phyloP scores from a whole-genome alignment of 2,888 invertebrate species.

The Rhogogaster chlorosoma region DNA sequence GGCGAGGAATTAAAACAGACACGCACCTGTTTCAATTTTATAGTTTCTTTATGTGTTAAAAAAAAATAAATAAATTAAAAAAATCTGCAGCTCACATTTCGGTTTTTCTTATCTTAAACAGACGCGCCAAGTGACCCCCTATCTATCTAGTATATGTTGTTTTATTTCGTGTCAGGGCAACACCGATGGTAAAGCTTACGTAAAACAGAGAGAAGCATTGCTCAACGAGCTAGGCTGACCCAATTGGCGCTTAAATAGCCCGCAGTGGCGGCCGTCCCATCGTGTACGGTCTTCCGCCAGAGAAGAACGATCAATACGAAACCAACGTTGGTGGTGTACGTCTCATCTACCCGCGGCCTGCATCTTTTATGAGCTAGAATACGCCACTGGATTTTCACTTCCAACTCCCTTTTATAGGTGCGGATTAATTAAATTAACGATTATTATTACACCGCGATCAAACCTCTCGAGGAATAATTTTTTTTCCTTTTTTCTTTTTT shows the following conservation, averaged over 20 bases:
- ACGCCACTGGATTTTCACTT: background rate
- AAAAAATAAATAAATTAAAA: background rate
- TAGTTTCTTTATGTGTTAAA: too few relatives aligned
- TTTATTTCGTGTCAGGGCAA: conserved; percentile 26
- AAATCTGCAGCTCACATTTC: background rate
- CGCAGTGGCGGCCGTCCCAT: conserved; percentile 60
- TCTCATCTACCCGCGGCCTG: background rate
- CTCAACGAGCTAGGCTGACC: conserved; percentile 62
- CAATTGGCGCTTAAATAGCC: conserved; percentile 68
- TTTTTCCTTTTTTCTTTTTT: background rate
- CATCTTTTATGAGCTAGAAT: conserved; percentile 6
- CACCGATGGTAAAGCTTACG: background rate
- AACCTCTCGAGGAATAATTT: background rate
- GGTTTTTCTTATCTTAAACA: background rate
- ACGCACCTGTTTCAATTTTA: too few relatives aligned
- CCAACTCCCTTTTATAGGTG: background rate
- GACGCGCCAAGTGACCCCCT: background rate
- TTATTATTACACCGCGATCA: background rate
- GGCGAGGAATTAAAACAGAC: too few relatives aligned
- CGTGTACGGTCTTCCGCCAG: conserved; percentile 12
- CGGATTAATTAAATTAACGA: background rate
- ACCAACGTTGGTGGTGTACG: background rate
- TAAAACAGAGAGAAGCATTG: conserved; percentile 43
- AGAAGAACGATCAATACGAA: conserved; percentile 65
- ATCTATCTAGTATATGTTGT: background rate